These are phyloP conservation scores for Bombus impatiens DNA, from an alignment of 1,140 invertebrate genomes.

Conservation along the genomic window DNA sequence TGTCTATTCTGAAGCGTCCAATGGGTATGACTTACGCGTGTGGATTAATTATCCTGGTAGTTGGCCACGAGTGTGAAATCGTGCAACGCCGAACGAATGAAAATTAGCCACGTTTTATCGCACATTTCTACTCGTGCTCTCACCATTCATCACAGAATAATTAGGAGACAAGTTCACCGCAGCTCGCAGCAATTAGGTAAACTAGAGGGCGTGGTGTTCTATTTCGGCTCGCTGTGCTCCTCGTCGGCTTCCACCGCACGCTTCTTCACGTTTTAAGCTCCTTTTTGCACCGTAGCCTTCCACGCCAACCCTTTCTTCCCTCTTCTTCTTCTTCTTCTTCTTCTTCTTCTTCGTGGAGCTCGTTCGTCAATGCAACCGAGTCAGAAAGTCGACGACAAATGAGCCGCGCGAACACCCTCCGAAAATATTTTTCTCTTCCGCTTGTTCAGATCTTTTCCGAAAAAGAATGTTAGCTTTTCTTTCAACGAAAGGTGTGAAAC, in stretches of 20 bases:
- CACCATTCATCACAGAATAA: constrained; percentile 78
- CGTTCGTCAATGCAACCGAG: constrained; percentile 72
- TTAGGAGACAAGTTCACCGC: constrained; percentile 78
- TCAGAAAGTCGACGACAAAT: constrained; percentile 75
- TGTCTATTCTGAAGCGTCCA: constrained; percentile 15
- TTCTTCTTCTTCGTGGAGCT: constrained; percentile 60
- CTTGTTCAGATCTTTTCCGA: constrained; percentile 29
- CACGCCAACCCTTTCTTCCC: constrained; percentile 61
- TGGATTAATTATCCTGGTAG: constrained; percentile 56
- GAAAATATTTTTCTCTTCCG: constrained; percentile 52
- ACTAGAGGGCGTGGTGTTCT: constrained; percentile 78
- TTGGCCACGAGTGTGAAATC: constrained; percentile 48
- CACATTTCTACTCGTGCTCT: constrained; percentile 59
- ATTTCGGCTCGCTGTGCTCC: constrained; percentile 67
- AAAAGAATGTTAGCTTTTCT: neutral
- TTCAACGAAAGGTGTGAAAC: neutral
- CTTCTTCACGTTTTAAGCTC: constrained; percentile 37
- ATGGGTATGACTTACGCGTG: constrained; percentile 28
- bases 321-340: neutral
- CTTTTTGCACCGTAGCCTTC: constrained; percentile 61
- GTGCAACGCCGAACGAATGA: constrained; percentile 62
- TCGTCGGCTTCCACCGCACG: constrained; percentile 24
- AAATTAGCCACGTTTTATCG: constrained; percentile 75
- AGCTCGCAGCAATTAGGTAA: constrained; percentile 79
- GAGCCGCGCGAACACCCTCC: constrained; percentile 55